Base-by-base conservation (phyloP, 2,797 vertebrate genomes). In the Lutjanus argentimaculatus region DNA sequence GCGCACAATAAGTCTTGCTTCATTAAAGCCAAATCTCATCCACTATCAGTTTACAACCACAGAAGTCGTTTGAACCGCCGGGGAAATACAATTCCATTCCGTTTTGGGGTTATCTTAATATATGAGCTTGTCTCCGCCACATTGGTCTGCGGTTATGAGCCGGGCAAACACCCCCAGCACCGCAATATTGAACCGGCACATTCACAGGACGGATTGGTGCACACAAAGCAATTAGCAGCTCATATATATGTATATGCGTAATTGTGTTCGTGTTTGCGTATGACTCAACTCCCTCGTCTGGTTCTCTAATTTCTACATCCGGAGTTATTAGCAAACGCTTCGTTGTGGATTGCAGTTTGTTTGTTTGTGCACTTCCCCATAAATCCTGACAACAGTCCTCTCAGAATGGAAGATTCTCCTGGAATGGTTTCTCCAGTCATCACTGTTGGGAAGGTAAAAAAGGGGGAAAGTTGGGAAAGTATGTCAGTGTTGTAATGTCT, bases 11-110 rank as follows among this genome's bases (percentile, higher is more conserved):
- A 93, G 93, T 94, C 94, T 93, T 92, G 94, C 90, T 95, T 96
- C 95, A 96, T 96, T 96, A 95, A 95, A 95, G 94, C 91, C 90
- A 93, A 91, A 95, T 94, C 94, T 94, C 94, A 95, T 94, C 94
- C 93, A 84, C 95, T 91, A 94, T 95, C 93, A 94, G 92, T 94
- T 95, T 94, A 95, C 93, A 95, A 93, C 89, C 94, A 93, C 94
- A 94, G 92, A 93, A 93, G 93, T 93, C 93, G 73, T 94, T 94
- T 92, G 92, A 93, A 94, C 93, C 94, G 77, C 94, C 86, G 62
- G 94, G 94, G 95, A 95, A 96, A 95, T 94, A 93, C 94, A 92
- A 94, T 94, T 95, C 94, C 89, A 94, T 92, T 95, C 92, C 77
- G 85, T 94, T 94, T 92, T 90, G 77, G 90, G 94, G 92, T 95